Base-by-base conservation (phyloP, 2,113 vertebrate genomes). In the Oncorhynchus nerka region DNA sequence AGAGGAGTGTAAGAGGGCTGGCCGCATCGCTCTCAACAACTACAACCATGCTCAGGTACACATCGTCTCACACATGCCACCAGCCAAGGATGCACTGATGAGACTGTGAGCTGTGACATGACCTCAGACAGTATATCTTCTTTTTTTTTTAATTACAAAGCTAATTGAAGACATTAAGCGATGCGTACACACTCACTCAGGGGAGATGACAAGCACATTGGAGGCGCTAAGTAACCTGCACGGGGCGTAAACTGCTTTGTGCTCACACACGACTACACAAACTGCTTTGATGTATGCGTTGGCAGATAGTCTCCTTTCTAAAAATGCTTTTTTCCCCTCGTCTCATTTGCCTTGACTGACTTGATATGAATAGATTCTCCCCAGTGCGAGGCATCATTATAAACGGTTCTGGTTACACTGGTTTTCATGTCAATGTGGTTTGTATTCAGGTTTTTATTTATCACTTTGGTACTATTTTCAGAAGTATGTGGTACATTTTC, bases 1-100 rank as follows among this genome's bases (percentile, higher is more conserved):
- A 70, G 88, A 92, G 39, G 87, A 79, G 79, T 81, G 81, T 45
- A 92, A 74, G 80, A 90, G 76, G 86, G 90, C 88, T 9, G 57
- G 57, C 16, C 70, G 70, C 69, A 75, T 89, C 0, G 81, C 90
- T 0, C 86, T 92, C 32, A 75, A 76, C 77, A 86, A 83, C 84
- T 93, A 92, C 89, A 93, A 94, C 72, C 88, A 81, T 67, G 86
- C 88, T 77, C 89, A 92, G 93, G 94, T 94, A 92, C 68, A 71
- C 61, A 75, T 71, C 75, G 76, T 74, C 75, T 76, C 70, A 76
- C 4, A 4, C 20, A 30, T 0, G 30, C 76, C 79, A 72, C 64
- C 34, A 6, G 19, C 16, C 69, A 22, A 71, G 69, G 64, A 80
- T n/a, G 30, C 75, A 82, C 75, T 75, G 61, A 64, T 24, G 66